Evolutionary conservation across 2,113 vertebrate species (phyloP).

Genomic region (Cottus gobio): DNA sequence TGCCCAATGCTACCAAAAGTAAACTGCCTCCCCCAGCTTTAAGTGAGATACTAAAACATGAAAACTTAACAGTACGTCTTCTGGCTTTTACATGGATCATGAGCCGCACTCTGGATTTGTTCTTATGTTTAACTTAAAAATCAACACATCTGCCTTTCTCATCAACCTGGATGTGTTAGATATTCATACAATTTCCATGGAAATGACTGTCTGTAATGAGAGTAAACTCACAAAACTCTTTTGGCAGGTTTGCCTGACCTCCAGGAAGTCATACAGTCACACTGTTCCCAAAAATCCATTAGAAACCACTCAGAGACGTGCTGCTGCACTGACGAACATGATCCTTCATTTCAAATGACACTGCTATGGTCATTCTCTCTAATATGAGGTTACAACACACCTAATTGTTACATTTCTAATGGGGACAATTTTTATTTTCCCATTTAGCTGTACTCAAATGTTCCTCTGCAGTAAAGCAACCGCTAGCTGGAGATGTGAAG

Average conservation of each 20-base stretch:
- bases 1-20: too few relatives aligned
- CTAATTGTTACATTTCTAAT: conserved; percentile 16
- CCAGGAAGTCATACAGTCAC: background rate
- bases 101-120: background rate
- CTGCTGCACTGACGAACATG: background rate
- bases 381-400: background rate
- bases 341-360: conserved; percentile 24
- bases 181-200: background rate
- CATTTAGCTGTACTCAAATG: background rate
- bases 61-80: background rate
- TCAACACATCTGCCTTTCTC: background rate
- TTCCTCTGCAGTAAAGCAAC: background rate
- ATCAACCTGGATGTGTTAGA: background rate
- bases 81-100: background rate
- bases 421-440: conserved; percentile 8
- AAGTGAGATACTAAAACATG: background rate
- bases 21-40: background rate
- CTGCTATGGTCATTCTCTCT: conserved; percentile 6
- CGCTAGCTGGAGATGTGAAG: background rate
- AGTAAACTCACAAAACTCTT: background rate
- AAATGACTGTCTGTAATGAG: background rate
- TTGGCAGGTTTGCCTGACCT: background rate
- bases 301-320: conserved; percentile 3
- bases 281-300: conserved; percentile 8
- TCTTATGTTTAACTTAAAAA: background rate